Evolutionary conservation across 2,113 vertebrate genomes (phyloP).

Genomic region (Patagioenas fasciata): DNA sequence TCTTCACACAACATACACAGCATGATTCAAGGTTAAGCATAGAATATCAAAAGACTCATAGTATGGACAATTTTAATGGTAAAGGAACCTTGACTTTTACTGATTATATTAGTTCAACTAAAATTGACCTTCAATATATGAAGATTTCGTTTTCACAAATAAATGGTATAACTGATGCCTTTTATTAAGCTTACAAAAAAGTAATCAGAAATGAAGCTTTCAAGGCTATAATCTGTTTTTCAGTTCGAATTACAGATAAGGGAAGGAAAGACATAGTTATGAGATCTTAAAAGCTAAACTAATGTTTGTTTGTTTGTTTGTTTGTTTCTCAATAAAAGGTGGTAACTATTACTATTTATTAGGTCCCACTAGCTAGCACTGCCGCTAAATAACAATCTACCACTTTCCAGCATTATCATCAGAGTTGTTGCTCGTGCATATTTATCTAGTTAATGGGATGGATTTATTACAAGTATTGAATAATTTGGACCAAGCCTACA

Average conservation of each 20-base stretch:
- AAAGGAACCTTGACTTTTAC: constrained; percentile 73
- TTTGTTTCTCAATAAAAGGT: constrained; percentile 25
- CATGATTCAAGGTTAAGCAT: constrained; percentile 71
- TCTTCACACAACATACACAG: constrained; percentile 10
- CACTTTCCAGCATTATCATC: constrained; percentile 55
- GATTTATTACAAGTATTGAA: constrained; percentile 77
- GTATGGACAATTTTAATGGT: constrained; percentile 68
- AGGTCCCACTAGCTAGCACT: not conserved
- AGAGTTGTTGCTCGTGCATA: constrained; percentile 58
- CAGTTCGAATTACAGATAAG: constrained; percentile 57
- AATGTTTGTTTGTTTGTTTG: not conserved
- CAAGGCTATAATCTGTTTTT: constrained; percentile 63
- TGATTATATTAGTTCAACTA: constrained; percentile 73
- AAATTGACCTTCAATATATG: constrained; percentile 74
- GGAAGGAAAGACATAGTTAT: constrained; percentile 19
- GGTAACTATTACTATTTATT: not conserved
- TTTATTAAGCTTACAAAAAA: constrained; percentile 72
- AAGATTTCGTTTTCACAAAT: constrained; percentile 73
- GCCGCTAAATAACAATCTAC: constrained; percentile 37
- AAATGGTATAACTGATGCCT: constrained; percentile 54
- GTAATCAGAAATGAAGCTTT: constrained; percentile 65
- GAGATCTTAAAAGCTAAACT: constrained; percentile 43
- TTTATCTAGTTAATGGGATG: constrained; percentile 72
- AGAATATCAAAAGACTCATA: constrained; percentile 66
- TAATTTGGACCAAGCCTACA: constrained; percentile 63